Conservation (phyloP, 2,888 invertebrate species). For the Apodemia mormo region DNA sequence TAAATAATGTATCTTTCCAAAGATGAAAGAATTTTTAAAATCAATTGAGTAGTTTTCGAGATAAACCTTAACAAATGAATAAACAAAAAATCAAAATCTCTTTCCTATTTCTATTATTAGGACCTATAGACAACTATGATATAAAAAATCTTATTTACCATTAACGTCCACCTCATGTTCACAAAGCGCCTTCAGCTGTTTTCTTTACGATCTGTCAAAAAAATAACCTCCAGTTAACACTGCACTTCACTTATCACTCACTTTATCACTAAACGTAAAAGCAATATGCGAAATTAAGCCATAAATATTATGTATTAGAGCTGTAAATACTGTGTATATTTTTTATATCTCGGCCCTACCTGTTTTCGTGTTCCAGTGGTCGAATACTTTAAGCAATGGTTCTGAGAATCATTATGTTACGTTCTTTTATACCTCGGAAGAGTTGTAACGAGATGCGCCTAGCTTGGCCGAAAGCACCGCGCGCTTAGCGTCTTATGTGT, state of each 20-base stretch:
- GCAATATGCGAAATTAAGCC: constrained; percentile 24
- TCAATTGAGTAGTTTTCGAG: no score
- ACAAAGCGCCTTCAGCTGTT: constrained; percentile 44
- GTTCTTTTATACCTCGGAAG: constrained; percentile 81
- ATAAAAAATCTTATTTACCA: constrained; percentile 55
- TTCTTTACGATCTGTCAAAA: constrained; percentile 68
- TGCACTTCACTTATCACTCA: constrained; percentile 32
- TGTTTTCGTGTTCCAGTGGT: constrained; percentile 42
- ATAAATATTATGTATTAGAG: neutral
- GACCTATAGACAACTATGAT: neutral
- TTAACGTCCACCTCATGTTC: constrained; percentile 67
- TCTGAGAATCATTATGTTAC: constrained; percentile 63
- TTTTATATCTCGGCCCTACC: constrained; percentile 38
- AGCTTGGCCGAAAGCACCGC: constrained; percentile 62
- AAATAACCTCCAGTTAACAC: constrained; percentile 49
- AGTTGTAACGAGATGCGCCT: constrained; percentile 64
- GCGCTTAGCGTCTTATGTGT: constrained; percentile 37
- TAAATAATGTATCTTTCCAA: no score
- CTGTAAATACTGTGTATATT: constrained; percentile 21
- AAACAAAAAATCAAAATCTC: no score
- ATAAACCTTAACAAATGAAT: no score
- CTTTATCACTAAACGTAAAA: constrained; percentile 17
- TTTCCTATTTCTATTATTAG: no score
- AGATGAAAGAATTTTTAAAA: no score
- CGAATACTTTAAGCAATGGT: constrained; percentile 68